These are phyloP conservation scores for Drosophila kanekoi DNA, from an alignment of 2,888 invertebrate genomes.

Conservation along the genomic window DNA sequence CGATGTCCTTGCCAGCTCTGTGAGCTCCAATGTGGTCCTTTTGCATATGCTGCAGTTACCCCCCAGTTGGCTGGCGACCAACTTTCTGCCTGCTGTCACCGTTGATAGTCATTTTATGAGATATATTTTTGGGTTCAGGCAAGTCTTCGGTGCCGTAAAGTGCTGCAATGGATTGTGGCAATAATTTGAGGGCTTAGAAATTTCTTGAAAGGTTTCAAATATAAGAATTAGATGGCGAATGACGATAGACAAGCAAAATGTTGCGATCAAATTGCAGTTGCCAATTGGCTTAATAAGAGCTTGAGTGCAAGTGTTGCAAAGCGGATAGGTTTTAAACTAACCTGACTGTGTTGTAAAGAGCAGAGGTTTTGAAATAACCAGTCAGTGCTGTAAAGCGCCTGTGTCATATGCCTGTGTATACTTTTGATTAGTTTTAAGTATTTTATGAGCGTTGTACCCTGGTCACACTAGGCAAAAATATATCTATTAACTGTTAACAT, in stretches of 20 bases:
- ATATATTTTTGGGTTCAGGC: constrained; percentile 28
- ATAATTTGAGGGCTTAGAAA: constrained; percentile 11
- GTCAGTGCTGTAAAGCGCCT: neutral
- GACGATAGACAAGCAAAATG: neutral
- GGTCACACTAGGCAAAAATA: neutral
- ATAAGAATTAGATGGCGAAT: constrained; percentile 6
- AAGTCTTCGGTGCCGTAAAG: constrained; percentile 13
- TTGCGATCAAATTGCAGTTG: neutral
- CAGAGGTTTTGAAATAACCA: too few relatives aligned
- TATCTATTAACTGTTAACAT: neutral
- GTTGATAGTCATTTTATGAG: constrained; percentile 61
- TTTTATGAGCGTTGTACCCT: neutral
- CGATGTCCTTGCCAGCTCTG: constrained; percentile 36
- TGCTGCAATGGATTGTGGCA: constrained; percentile 18
- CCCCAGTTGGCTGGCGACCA: constrained; percentile 65
- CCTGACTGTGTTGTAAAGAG: too few relatives aligned
- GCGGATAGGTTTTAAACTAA: neutral
- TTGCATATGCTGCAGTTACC: constrained; percentile 43
- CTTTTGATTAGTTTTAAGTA: neutral
- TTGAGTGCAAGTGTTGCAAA: neutral
- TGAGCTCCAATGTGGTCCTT: constrained; percentile 12
- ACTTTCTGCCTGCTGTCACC: constrained; percentile 54
- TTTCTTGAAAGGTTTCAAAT: neutral
- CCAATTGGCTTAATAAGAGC: neutral
- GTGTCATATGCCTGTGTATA: too few relatives aligned